Percentiles rank a stretch among this genome's conserved stretches.
Conservation (phyloP, 92 coral and sea anemone species). For the Desmophyllum pertusum region DNA sequence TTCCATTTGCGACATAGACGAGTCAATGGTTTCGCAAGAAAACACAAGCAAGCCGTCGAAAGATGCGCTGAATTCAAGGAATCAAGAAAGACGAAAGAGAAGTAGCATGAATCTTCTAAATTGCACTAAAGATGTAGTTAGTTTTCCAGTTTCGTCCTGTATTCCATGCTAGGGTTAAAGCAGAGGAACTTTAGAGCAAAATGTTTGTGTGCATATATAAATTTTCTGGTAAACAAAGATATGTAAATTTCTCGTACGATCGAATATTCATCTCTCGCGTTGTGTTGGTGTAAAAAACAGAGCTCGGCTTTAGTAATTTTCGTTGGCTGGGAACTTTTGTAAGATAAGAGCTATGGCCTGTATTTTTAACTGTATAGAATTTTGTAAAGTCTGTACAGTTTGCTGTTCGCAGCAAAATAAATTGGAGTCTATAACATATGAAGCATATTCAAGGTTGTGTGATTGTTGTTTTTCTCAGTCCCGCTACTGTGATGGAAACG, state of each 20-base stretch:
- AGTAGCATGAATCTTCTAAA: conserved; percentile 66
- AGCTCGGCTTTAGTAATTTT: conserved; percentile 32
- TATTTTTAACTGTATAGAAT: conserved; percentile 96
- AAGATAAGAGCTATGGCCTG: conserved; percentile 78
- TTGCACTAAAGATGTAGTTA: conserved; percentile 67
- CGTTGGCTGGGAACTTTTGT: conserved; percentile 67
- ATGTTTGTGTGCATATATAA: conserved; percentile 55
- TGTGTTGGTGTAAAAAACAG: conserved; percentile 44
- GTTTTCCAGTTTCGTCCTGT: conserved; percentile 75
- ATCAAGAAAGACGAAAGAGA: conserved; percentile 68
- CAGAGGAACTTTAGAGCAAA: conserved; percentile 41
- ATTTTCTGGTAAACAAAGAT: conserved; percentile 68
- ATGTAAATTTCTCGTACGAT: conserved; percentile 77
- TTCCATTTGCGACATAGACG: conserved; percentile 85
- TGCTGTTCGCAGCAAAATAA: conserved; percentile 77
- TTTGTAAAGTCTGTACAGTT: conserved; percentile 93
- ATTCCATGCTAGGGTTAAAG: conserved; percentile 75
- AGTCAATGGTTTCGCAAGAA: conserved; percentile 54
- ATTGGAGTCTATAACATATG: conserved; percentile 60
- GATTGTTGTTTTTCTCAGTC: conserved; percentile 42
- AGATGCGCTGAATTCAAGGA: conserved; percentile 64
- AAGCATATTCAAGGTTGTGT: conserved; percentile 33
- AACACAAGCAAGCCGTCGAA: conserved; percentile 42
- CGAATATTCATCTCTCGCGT: conserved; percentile 31
- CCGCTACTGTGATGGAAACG: background rate